phyloP scores from a whole-genome alignment of 2,113 vertebrate species.

The Bothrops jararaca region DNA sequence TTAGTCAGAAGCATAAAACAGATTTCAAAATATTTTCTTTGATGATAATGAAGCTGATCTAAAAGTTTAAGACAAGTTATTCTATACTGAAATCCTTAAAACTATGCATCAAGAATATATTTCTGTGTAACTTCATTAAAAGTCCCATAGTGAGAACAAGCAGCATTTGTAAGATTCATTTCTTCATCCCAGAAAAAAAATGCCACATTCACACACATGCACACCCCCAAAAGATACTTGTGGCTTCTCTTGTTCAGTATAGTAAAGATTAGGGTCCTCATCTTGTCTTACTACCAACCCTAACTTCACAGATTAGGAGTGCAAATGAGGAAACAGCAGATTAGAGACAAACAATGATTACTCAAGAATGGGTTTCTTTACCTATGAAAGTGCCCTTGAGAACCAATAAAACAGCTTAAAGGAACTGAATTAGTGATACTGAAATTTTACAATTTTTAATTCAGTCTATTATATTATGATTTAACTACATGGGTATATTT shows the following conservation, averaged over 20 bases:
- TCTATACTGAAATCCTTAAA: not conserved
- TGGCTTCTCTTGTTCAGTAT: not conserved
- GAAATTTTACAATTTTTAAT: not conserved
- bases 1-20: not conserved
- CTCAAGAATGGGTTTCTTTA: not conserved
- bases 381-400: not conserved
- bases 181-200: not conserved
- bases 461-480: not conserved
- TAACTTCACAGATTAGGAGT: not conserved
- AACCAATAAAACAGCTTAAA: not conserved
- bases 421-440: not conserved
- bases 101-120: not conserved
- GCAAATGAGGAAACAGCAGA: not conserved
- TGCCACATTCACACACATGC: not conserved
- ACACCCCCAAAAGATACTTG: not conserved
- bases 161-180: not conserved
- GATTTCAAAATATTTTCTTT: not conserved
- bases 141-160: not conserved
- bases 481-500: not conserved
- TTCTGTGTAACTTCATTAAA: not conserved
- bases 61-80: not conserved
- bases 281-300: not conserved
- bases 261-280: not conserved
- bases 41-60: not conserved
- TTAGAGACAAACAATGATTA: not conserved